phyloP scores from a whole-genome alignment of 2,113 vertebrate genomes.

The Antigone vipio region DNA sequence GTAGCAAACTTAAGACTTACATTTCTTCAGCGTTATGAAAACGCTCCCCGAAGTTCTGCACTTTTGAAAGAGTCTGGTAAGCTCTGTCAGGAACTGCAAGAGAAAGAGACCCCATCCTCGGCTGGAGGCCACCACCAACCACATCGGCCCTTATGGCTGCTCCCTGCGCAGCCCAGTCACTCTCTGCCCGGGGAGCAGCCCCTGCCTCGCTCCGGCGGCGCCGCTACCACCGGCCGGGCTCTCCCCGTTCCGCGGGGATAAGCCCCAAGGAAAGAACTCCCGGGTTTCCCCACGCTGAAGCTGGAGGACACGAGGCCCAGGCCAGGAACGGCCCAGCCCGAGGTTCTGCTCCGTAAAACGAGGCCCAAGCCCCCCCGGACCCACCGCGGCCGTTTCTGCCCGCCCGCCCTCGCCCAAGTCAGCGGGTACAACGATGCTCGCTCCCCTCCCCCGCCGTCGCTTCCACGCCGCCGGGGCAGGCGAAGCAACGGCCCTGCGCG shows the following conservation, averaged over 20 bases:
- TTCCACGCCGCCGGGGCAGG: neutral
- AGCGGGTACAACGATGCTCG: neutral
- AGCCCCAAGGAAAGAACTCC: rapidly evolving
- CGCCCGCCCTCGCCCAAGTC: rapidly evolving
- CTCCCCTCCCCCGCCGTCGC: neutral
- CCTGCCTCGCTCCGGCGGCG: neutral
- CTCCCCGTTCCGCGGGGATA: neutral
- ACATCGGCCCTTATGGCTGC: rapidly evolving
- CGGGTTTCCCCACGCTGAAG: rapidly evolving
- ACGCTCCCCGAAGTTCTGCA: conserved; percentile 92
- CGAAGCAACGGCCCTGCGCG: neutral
- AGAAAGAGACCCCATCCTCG: neutral
- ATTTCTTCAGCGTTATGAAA: conserved; percentile 96
- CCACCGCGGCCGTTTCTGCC: neutral
- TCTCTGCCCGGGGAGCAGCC: neutral
- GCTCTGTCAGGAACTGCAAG: conserved; percentile 93
- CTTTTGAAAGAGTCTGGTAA: conserved; percentile 96
- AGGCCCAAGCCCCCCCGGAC: neutral
- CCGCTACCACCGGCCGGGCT: neutral
- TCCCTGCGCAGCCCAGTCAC: neutral
- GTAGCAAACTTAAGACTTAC: conserved; percentile 71
- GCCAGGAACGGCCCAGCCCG: neutral
- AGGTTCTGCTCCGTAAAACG: neutral
- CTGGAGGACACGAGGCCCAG: neutral
- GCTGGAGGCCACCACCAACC: rapidly evolving